Conservation (phyloP, 2,888 invertebrate species). For the Tuta absoluta region DNA sequence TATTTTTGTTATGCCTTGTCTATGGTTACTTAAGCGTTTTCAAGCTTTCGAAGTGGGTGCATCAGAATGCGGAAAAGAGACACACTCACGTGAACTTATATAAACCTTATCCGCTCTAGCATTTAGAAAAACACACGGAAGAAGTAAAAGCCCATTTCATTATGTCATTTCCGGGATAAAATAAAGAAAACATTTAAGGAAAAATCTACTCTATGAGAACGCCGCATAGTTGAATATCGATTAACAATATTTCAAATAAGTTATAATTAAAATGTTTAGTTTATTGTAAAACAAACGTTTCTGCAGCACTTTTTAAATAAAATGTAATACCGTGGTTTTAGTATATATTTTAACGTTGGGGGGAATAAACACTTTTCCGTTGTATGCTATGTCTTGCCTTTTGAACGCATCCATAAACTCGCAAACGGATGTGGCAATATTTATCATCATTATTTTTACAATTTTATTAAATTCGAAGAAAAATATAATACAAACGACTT, state of each 20-base stretch:
- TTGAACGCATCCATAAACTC: slow-evolving; percentile 36
- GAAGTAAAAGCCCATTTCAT: neutral
- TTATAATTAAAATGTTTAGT: neutral
- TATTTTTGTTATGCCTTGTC: slow-evolving; percentile 1
- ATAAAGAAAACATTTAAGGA: neutral
- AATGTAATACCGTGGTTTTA: too few species aligned
- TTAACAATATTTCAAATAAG: neutral
- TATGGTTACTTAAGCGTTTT: slow-evolving; percentile 8
- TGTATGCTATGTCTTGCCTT: neutral
- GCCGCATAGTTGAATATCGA: neutral
- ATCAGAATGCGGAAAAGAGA: neutral
- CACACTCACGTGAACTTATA: neutral
- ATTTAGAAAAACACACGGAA: neutral
- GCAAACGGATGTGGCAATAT: slow-evolving; percentile 42
- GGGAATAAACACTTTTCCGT: too few species aligned
- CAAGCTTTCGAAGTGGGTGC: neutral
- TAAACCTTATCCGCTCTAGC: neutral
- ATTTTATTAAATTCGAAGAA: neutral
- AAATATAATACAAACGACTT: neutral
- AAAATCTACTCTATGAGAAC: neutral
- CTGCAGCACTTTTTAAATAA: too few species aligned
- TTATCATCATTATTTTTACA: slow-evolving; percentile 27
- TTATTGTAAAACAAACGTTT: neutral
- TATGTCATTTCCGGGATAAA: neutral
- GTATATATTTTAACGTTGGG: too few species aligned